Percentiles rank a stretch among this genome's conserved stretches.
phyloP scores from a whole-genome alignment of 2,113 vertebrate species.

The Mystacornis crossleyi region DNA sequence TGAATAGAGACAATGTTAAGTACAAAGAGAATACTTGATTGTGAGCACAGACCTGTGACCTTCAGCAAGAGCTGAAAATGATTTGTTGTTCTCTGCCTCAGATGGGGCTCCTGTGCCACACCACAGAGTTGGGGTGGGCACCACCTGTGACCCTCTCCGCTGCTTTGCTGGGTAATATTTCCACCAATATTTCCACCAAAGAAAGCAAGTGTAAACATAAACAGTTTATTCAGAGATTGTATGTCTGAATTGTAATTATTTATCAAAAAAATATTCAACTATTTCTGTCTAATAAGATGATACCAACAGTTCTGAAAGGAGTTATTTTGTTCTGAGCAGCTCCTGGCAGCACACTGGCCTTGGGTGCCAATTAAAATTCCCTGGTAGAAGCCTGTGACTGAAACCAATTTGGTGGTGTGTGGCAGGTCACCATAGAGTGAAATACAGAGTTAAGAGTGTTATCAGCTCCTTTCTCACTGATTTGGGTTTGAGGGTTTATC shows the following conservation, averaged over 20 bases:
- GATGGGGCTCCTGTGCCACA: accelerated
- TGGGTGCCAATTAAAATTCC: background rate
- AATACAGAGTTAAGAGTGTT: background rate
- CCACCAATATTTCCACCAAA: background rate
- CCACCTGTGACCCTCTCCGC: background rate
- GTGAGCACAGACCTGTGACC: background rate
- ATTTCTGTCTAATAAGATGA: background rate
- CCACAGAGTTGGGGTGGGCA: background rate
- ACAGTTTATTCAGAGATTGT: background rate
- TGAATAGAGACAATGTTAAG: background rate
- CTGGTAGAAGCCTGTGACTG: background rate
- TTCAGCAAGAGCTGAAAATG: background rate
- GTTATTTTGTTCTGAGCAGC: background rate
- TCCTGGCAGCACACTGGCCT: background rate
- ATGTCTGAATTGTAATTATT: background rate
- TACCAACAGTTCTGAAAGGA: background rate
- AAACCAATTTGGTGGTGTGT: background rate
- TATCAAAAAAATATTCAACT: background rate
- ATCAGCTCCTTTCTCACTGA: background rate
- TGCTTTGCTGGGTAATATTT: background rate
- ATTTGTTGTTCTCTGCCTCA: background rate
- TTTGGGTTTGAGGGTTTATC: background rate
- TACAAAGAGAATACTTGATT: background rate
- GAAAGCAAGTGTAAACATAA: background rate
- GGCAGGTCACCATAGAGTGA: background rate